Percentiles rank a stretch among this genome's conserved stretches.
Conservation (phyloP, 2,797 vertebrate species). For the Hydrophis major region DNA sequence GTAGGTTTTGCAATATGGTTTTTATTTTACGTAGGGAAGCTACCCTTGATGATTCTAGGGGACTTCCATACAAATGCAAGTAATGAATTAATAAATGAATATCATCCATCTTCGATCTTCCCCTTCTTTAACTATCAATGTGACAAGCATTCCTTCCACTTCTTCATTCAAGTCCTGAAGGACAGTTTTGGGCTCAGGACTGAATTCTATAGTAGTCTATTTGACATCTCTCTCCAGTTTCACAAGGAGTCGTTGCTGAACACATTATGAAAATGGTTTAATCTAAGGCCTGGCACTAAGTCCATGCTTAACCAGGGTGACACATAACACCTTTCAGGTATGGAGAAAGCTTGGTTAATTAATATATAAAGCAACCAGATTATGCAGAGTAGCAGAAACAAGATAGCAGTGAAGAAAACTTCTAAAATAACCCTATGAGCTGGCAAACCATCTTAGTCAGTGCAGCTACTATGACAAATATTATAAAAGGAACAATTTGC, state of each 20-base stretch:
- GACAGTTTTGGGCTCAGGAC: background rate
- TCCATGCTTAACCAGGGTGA: background rate
- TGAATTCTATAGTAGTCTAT: too few relatives aligned
- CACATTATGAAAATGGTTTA: too few relatives aligned
- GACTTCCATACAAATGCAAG: too few relatives aligned
- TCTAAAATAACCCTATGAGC: too few relatives aligned
- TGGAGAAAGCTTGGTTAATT: background rate
- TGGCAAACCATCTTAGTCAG: too few relatives aligned
- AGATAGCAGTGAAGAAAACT: background rate
- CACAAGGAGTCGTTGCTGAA: too few relatives aligned
- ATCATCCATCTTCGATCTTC: background rate
- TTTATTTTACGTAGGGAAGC: too few relatives aligned
- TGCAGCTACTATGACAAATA: too few relatives aligned
- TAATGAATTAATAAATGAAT: background rate
- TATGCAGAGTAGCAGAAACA: background rate
- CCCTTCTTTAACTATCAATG: background rate
- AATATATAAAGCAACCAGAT: background rate
- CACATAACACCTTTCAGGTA: background rate
- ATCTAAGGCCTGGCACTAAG: background rate
- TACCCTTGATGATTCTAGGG: too few relatives aligned
- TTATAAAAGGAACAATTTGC: too few relatives aligned
- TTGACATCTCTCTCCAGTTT: too few relatives aligned
- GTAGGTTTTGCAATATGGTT: too few relatives aligned
- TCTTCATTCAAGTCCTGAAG: background rate
- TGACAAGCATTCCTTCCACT: background rate